Base-by-base conservation (phyloP, 2,797 vertebrate species). In the Florisuga fusca region DNA sequence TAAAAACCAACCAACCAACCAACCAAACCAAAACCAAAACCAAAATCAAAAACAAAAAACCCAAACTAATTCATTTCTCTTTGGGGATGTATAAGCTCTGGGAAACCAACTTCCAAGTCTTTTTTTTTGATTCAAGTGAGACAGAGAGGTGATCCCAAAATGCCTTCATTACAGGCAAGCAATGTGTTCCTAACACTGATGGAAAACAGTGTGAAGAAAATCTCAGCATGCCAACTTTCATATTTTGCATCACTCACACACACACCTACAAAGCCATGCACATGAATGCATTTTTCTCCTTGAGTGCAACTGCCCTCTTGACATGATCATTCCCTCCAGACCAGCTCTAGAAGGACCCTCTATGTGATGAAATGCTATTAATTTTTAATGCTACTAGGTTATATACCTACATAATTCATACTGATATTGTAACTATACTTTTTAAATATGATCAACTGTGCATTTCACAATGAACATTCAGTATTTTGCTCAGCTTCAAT, bases 161-260 rank as follows among this genome's bases (percentile, higher is more conserved):
- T 34, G 73, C n/a, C 64, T 55, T 29, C 15, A 34, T 17, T 66
- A 27, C 5, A 77, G 16, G 12, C 14, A 83, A 74, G 20, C n/a
- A 74, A 45, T 22, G 3, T 3, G 1, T 61, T 31, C 76, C 7
- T 53, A 89, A 43, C 0, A 2, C 1, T 31, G 5, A 33, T 51
- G 6, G 3, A 66, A 77, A 18, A 48, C 1, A 80, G 22, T 4
- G 19, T 19, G 36, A 91, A 87, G 63, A 84, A 89, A 91, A 66
- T 46, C 12, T 58, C 38, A 31, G 4, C 17, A 29, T 41, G 5
- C 2, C 36, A 43, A 26, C 5, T 48, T 84, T 43, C 1, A 1
- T 69, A 73, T 23, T 62, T 51, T 54, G n/a, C 58, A 25, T 66
- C 34, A 57, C 12, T 36, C 25, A 4, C 17, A 41, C 17, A 48